A percentile compares a stretch with the other conserved stretches of the same genome.
These are phyloP conservation scores for Drosophila nr. fundita DNA, from an alignment of 2,888 invertebrate species.

Conservation along the genomic window DNA sequence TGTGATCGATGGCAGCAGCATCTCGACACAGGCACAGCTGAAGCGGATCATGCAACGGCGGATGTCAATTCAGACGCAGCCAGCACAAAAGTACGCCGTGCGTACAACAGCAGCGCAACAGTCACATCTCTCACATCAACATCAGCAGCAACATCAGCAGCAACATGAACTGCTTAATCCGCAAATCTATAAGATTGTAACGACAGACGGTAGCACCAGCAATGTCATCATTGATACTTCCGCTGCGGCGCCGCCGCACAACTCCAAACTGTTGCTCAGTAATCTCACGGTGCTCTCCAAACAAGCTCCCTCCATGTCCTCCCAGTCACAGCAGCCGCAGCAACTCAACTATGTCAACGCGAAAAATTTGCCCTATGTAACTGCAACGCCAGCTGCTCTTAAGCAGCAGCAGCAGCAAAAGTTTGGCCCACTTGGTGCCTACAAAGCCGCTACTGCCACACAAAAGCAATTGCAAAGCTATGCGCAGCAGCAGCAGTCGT, in stretches of 20 bases:
- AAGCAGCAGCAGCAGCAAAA: slow-evolving; percentile 62
- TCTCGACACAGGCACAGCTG: slow-evolving; percentile 70
- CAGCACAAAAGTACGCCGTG: slow-evolving; percentile 66
- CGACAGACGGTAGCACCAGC: slow-evolving; percentile 83
- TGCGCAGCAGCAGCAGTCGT: slow-evolving; percentile 25
- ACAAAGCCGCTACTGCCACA: slow-evolving; percentile 36
- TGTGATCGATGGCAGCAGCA: slow-evolving; percentile 68
- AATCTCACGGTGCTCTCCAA: slow-evolving; percentile 84
- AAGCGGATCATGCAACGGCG: slow-evolving; percentile 74
- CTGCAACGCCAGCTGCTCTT: slow-evolving; percentile 72
- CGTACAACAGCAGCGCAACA: slow-evolving; percentile 65
- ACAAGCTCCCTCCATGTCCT: slow-evolving; percentile 62
- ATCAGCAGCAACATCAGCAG: slow-evolving; percentile 75
- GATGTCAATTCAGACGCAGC: slow-evolving; percentile 66
- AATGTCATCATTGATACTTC: slow-evolving; percentile 83
- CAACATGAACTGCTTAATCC: slow-evolving; percentile 83
- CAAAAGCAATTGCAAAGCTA: slow-evolving; percentile 48
- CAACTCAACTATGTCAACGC: slow-evolving; percentile 64
- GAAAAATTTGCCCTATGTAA: slow-evolving; percentile 78
- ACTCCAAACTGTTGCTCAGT: slow-evolving; percentile 83
- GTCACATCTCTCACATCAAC: slow-evolving; percentile 40
- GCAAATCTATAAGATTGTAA: slow-evolving; percentile 84
- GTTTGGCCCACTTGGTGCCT: slow-evolving; percentile 39
- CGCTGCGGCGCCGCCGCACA: slow-evolving; percentile 70
- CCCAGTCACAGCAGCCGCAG: slow-evolving; percentile 63